phyloP scores from a whole-genome alignment of 2,113 vertebrate genomes.

The Lanius ludovicianus region DNA sequence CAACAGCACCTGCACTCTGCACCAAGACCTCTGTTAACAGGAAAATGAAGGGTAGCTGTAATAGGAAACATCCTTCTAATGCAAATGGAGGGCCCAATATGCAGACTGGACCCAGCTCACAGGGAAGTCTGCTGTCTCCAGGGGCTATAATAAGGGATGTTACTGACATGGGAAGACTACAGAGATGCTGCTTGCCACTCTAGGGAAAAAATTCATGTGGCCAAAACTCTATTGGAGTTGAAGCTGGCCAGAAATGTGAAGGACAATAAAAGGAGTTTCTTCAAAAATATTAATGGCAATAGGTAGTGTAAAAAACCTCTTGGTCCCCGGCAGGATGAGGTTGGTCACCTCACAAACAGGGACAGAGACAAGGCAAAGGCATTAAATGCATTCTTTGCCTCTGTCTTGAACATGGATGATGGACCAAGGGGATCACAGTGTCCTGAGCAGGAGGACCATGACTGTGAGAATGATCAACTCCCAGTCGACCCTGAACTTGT shows the following conservation, averaged over 20 bases:
- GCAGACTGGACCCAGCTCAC: not conserved
- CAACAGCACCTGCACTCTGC: too few relatives aligned
- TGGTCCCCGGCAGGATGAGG: not conserved
- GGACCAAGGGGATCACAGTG: not conserved
- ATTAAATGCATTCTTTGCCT: not conserved
- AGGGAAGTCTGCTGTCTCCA: not conserved
- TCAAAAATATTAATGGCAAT: not conserved
- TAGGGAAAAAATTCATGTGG: not conserved
- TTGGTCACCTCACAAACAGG: not conserved
- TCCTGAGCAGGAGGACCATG: too few relatives aligned
- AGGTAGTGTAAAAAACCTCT: not conserved
- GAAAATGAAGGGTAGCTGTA: not conserved
- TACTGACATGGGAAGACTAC: not conserved
- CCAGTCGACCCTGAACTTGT: not conserved
- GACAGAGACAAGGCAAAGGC: not conserved
- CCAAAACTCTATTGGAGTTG: not conserved
- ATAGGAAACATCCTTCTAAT: not conserved
- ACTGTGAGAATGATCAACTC: not conserved
- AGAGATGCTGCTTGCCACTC: not conserved
- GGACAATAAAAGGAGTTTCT: not conserved
- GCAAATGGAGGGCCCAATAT: rapidly evolving
- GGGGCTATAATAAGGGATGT: not conserved
- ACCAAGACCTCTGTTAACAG: not conserved
- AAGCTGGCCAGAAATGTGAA: not conserved
- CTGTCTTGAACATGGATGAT: not conserved